Conservation (phyloP, 2,888 invertebrate genomes). For the Thalpophila matura region DNA sequence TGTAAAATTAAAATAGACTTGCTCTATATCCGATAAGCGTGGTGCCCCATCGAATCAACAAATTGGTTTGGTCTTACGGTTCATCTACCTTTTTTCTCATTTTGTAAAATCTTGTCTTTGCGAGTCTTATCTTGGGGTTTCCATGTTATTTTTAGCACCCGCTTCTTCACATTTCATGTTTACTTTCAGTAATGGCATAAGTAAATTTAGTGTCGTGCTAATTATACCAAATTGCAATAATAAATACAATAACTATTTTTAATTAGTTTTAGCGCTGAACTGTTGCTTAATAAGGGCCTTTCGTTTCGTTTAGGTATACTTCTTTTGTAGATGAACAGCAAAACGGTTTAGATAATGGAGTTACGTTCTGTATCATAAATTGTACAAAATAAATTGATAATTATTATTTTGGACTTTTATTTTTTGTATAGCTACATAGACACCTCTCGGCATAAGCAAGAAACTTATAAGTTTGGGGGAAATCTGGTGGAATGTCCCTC, state of each 20-base stretch:
- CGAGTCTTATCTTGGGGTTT: neutral
- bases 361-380: conserved; percentile 40
- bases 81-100: too few relatives aligned
- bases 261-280: conserved; percentile 26
- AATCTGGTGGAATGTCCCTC: too few relatives aligned
- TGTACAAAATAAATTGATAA: conserved; percentile 62
- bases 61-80: too few relatives aligned
- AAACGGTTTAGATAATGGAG: conserved; percentile 18
- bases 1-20: too few relatives aligned
- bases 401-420: conserved; percentile 33
- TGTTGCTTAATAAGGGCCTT: conserved; percentile 14
- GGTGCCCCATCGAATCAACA: too few relatives aligned
- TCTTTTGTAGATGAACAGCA: conserved; percentile 28
- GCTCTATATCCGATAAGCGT: too few relatives aligned
- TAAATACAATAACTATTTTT: conserved; percentile 45
- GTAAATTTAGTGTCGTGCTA: conserved; percentile 11
- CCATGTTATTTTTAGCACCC: neutral
- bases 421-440: too few relatives aligned
- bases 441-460: too few relatives aligned
- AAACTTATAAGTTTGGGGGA: too few relatives aligned
- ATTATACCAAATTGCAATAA: conserved; percentile 41
- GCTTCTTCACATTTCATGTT: neutral
- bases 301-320: conserved; percentile 9
- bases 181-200: conserved; percentile 2
- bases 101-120: too few relatives aligned